Base-by-base conservation (phyloP, 2,888 invertebrate species). In the Chymomyza fuscimana region DNA sequence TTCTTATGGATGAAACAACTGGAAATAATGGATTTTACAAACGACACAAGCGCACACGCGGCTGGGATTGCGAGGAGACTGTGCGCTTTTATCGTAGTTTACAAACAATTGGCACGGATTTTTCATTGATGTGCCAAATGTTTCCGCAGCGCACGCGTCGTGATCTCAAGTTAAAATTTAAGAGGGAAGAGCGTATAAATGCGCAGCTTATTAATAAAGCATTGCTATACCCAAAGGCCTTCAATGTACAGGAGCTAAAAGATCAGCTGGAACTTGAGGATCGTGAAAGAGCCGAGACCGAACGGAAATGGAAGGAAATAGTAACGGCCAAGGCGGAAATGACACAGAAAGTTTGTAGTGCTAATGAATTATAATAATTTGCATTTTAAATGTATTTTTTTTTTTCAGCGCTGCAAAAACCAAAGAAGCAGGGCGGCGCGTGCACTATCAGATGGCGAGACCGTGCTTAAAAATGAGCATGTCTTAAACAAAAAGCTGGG, bases 151-250 rank as follows among this genome's bases (percentile, higher is more conserved):
- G 98, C 71, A 94, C 94, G 0, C 92, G 98, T 15, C 92, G 94
- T 67, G 98, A 98, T 85, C 92, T 99, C 10, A 98, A 98, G 91
- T 92, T 96, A 40, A 99, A 99, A 92, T 99, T 97, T 90, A 98
- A 98, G 89, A 96, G 96, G 83, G 99, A 99, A 91, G 98, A 98
- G 89, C 93, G 94, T 88, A 90, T 94, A 0, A 97, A 97, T 92
- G 92, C 93, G n/a, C 91, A 92, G 3, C 93, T 96, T 69, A 93
- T 97, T 5, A 96, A 96, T 89, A 95, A 95, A 86, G 97, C 96
- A 0, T 90, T 97, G 2, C 93, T 94, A 12, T 94, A 95, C 76
- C 94, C 94, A 0, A 94, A 94, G 51, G 93, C 94, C 29, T 96
- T 96, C 92, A 94, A 96, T 91, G 93, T 94, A 52, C 93, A 93